phyloP scores from a whole-genome alignment of 2,888 invertebrate genomes.

The Dasysyrphus albostriatus region DNA sequence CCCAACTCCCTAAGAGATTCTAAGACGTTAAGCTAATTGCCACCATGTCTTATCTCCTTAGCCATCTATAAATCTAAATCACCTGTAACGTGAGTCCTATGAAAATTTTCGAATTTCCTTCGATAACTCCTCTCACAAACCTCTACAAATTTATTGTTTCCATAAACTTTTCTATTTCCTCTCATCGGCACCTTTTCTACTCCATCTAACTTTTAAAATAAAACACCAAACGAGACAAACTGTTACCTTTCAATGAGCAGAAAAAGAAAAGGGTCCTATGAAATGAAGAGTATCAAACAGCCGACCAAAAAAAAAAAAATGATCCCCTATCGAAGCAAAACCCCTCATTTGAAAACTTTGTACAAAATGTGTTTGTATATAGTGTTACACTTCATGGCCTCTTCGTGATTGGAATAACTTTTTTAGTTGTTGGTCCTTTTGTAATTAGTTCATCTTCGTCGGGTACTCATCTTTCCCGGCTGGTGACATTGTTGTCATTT shows the following conservation, averaged over 20 bases:
- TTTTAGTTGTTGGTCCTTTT: conserved; percentile 36
- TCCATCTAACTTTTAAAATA: neutral
- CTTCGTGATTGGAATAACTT: conserved; percentile 69
- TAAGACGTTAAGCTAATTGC: neutral
- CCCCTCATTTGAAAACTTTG: conserved; percentile 23
- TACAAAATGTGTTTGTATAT: conserved; percentile 9
- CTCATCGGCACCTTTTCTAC: neutral
- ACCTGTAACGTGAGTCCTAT: neutral
- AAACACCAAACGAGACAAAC: conserved; percentile 2
- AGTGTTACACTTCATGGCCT: conserved; percentile 33
- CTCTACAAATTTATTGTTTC: neutral
- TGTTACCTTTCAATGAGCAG: conserved; percentile 6
- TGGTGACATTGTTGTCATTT: conserved; percentile 20
- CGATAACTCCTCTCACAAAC: neutral
- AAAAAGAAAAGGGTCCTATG: neutral
- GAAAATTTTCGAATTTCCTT: conserved; percentile 2
- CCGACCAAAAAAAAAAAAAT: conserved; percentile 20
- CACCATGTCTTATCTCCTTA: conserved; percentile 19
- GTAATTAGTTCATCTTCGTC: conserved; percentile 46
- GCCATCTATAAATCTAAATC: conserved; percentile 16
- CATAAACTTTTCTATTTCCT: conserved; percentile 22
- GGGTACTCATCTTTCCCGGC: conserved; percentile 18
- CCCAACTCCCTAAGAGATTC: neutral
- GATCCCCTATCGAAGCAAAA: conserved; percentile 3
- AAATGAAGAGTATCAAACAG: conserved; percentile 17